Percentiles rank a stretch among this genome's conserved stretches.
These are phyloP conservation scores for Alectura lathami DNA, from an alignment of 2,113 vertebrate species.

Conservation along the genomic window DNA sequence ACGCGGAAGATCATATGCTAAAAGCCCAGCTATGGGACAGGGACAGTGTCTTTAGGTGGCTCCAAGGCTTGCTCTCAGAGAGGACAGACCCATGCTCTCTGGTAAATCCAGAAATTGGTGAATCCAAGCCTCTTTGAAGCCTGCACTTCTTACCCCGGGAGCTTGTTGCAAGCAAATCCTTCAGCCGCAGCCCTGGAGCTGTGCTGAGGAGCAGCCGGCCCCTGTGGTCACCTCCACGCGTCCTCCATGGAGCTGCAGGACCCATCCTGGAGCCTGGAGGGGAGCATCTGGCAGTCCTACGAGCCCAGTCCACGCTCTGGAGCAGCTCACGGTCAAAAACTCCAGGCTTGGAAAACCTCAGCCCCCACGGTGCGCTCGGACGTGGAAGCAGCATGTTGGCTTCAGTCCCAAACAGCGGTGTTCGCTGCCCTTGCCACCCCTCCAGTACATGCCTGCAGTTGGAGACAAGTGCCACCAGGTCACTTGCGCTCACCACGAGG, in stretches of 20 bases:
- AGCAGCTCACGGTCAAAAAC: not conserved
- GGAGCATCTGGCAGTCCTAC: not conserved
- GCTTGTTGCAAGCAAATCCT: not conserved
- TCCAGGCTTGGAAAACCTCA: not conserved
- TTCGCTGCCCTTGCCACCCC: not conserved
- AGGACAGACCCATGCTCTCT: not conserved
- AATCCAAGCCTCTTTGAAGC: not conserved
- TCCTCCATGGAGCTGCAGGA: not conserved
- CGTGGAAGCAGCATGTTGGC: not conserved
- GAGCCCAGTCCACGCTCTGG: not conserved
- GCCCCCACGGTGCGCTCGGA: too few relatives aligned
- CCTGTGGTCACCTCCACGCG: not conserved
- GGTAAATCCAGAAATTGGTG: not conserved
- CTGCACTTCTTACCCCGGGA: not conserved
- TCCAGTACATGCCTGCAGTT: accelerated
- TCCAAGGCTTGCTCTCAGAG: not conserved
- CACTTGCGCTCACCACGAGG: not conserved
- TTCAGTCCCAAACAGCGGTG: not conserved
- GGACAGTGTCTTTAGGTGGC: not conserved
- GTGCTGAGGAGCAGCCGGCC: not conserved
- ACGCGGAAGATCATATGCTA: accelerated
- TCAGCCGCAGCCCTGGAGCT: not conserved
- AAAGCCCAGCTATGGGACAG: not conserved
- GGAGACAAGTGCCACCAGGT: not conserved
- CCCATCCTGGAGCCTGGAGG: not conserved